Evolutionary conservation across 2,888 invertebrate genomes (phyloP).

Genomic region (Thera obeliscata): DNA sequence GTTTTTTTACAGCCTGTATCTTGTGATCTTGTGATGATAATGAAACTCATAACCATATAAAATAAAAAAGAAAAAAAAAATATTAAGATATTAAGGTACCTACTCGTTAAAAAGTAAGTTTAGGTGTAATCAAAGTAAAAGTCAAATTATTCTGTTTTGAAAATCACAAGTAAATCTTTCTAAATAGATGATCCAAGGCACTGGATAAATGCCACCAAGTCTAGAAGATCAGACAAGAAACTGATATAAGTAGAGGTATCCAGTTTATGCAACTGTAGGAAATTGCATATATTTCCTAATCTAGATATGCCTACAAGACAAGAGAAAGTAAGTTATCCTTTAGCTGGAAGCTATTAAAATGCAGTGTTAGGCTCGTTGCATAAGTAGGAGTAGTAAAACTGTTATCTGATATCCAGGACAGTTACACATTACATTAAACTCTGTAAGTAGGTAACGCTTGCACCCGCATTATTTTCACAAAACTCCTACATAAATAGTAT

Average conservation of each 20-base stretch:
- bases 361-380: conserved; percentile 10
- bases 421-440: conserved; percentile 44
- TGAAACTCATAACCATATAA: too few species aligned
- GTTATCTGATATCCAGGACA: conserved; percentile 59
- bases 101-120: too few species aligned
- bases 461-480: conserved; percentile 55
- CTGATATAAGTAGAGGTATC: not conserved
- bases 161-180: too few species aligned
- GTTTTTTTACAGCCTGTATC: too few species aligned
- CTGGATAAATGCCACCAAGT: not conserved
- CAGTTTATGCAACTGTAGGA: not conserved
- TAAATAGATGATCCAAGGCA: too few species aligned
- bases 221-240: not conserved
- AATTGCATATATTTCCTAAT: conserved; percentile 33
- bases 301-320: conserved; percentile 2
- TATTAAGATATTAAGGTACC: too few species aligned
- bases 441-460: conserved; percentile 8
- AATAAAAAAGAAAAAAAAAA: too few species aligned
- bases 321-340: conserved; percentile 14
- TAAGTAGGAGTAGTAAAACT: conserved; percentile 46
- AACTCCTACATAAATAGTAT: conserved; percentile 28
- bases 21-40: too few species aligned
- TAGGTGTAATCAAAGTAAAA: too few species aligned
- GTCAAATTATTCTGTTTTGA: too few species aligned
- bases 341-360: conserved; percentile 9